Base-by-base conservation (phyloP, 2,113 vertebrate genomes). In the Colinus virginianus region DNA sequence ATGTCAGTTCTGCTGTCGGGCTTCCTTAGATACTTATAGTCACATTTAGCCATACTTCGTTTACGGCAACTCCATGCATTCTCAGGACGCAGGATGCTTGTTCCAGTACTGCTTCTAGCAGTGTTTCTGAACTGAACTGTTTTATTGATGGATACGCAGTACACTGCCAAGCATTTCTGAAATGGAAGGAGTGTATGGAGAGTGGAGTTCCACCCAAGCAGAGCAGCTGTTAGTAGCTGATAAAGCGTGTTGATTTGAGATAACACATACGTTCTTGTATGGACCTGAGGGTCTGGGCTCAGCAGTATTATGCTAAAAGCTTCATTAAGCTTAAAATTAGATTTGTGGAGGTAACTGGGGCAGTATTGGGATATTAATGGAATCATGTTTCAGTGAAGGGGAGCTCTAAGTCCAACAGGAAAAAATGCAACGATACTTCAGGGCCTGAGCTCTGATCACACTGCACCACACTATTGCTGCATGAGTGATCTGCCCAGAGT, bases 1-100 rank as follows among this genome's bases (percentile, higher is more conserved):
- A 13, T 9, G 51, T 90, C 42, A 46, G 10, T 16, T 45, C 28
- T 82, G 4, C 0, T 8, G 1, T 8, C 46, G 16, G 30, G 34
- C 19, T 87, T 72, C 23, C n/a, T 61, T n/a, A 11, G 25, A 28
- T 32, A 28, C 12, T 26, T 36, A 22, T 23, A 43, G 40, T 59
- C 16, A 25, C 30, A 32, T 36, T 78, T 86, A 20, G 8, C 43
- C 88, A 38, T n/a, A 36, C 34, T 48, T 64, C 19, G 7, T 34
- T 85, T 55, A 34, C 78, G 64, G 7, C 40, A 58, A 13, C 56
- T 48, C 32, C 32, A 26, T 10, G 61, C 30, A 16, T 68, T 78
- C 70, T 81, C 32, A 18, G n/a, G 58, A 43, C 34, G 51, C 0
- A 2, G 7, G 0, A 3, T 18, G 56, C 30, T 3, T 61, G n/a